Base-by-base conservation (phyloP, 35 echinoderm and acorn worm genomes). In the Hemicentrotus pulcherrimus region DNA sequence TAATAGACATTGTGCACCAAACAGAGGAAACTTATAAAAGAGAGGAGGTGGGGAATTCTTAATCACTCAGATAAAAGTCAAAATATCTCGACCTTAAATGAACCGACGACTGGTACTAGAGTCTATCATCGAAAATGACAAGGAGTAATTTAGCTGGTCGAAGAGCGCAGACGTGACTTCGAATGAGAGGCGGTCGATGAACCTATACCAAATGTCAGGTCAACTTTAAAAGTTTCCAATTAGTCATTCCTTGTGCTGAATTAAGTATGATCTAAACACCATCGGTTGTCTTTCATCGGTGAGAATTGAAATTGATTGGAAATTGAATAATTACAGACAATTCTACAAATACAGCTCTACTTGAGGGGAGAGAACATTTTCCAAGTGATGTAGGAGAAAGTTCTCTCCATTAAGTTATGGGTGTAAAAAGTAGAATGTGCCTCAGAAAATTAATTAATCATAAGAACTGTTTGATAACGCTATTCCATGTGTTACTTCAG, bases 201-300 rank as follows among this genome's bases (percentile, higher is more conserved):
- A 78, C 65, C 65, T n/a, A n/a, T n/a, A 78, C 65, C 19, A 78
- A 78, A 78, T 78, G 65, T 78, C 2, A 78, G 65, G 65, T 78
- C 65, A 78, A 78, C 65, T n/a, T 78, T 28, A 78, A 78, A 78
- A n/a, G 65, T 78, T 78, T 28, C 65, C 65, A 78, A 78, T 78
- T 78, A 78, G 65, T 78, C 65, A 78, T 78, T 78, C 65, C 65
- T 78, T 78, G 65, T 78, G 65, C 65, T n/a, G 19, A 78, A 78
- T 22, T 78, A 78, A 78, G 65, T 78, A 78, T 78, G 65, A 78
- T 78, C 28, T 28, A 28, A 78, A n/a, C 18, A 78, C 19, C 65
- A 78, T n/a, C 65, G 28, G 65, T 78, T 78, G 19, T 7, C 19
- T 22, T n/a, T 78, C 24, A 78, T 78, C n/a, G 65, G 18, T 78